Conservation (phyloP, 2,888 invertebrate genomes). For the Conchocele bisecta region DNA sequence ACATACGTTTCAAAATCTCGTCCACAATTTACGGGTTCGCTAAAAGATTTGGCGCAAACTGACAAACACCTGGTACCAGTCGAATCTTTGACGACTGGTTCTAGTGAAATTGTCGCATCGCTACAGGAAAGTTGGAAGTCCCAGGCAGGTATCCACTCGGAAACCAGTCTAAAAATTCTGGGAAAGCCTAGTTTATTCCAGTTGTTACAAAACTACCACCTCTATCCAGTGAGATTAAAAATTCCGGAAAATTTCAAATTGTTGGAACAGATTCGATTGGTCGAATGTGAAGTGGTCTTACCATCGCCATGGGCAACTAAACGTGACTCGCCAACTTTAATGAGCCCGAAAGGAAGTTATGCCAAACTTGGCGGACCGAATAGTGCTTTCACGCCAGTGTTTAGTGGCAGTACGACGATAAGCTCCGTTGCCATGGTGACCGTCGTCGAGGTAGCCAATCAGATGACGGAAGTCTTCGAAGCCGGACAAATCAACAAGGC, state of each 20-base stretch:
- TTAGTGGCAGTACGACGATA: slow-evolving; percentile 28
- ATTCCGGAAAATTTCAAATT: slow-evolving; percentile 55
- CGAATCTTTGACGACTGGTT: slow-evolving; percentile 54
- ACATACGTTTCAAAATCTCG: slow-evolving; percentile 47
- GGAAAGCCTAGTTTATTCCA: slow-evolving; percentile 69
- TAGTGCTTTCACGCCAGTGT: slow-evolving; percentile 72
- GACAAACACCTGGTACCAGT: slow-evolving; percentile 55
- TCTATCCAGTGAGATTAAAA: slow-evolving; percentile 62
- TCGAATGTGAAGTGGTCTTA: slow-evolving; percentile 59
- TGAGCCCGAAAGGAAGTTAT: slow-evolving; percentile 63
- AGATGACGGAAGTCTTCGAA: slow-evolving; percentile 40
- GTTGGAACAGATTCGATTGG: slow-evolving; percentile 54
- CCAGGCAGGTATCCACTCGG: slow-evolving; percentile 31
- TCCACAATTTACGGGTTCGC: slow-evolving; percentile 52
- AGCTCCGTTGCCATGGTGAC: slow-evolving; percentile 59
- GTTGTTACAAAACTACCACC: slow-evolving; percentile 68
- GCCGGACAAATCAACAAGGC: slow-evolving; percentile 61
- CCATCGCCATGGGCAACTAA: slow-evolving; percentile 45
- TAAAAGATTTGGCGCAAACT: slow-evolving; percentile 47
- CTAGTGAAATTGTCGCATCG: slow-evolving; percentile 32
- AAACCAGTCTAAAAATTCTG: slow-evolving; percentile 48
- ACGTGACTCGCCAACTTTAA: slow-evolving; percentile 17
- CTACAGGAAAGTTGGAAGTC: slow-evolving; percentile 48
- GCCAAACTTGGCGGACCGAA: slow-evolving; percentile 71
- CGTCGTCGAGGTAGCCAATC: slow-evolving; percentile 51